Percentiles rank a stretch among this genome's conserved stretches.
phyloP scores from a whole-genome alignment of 2,888 invertebrate species.

The Strigamia maritima region DNA sequence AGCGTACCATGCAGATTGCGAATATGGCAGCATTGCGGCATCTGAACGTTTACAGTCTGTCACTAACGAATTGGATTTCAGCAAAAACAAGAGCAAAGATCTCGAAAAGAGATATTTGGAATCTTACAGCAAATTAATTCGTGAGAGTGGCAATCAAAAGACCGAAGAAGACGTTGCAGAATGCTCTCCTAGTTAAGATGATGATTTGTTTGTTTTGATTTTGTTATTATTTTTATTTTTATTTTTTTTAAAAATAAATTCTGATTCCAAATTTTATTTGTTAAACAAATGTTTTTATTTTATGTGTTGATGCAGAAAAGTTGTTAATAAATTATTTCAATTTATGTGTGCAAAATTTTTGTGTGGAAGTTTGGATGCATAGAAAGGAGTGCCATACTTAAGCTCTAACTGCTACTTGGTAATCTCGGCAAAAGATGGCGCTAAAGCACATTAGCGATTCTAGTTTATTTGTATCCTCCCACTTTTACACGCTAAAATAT shows the following conservation, averaged over 20 bases:
- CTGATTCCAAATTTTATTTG: neutral
- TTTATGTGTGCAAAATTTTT: no score
- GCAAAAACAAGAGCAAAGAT: constrained; percentile 25
- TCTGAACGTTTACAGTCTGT: constrained; percentile 34
- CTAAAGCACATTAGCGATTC: constrained; percentile 9
- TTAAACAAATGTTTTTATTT: neutral
- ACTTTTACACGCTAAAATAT: neutral
- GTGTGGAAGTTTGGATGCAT: neutral
- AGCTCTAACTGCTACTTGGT: neutral
- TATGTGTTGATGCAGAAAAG: neutral
- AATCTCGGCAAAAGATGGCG: neutral
- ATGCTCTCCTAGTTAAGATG: neutral
- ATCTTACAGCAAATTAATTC: constrained; percentile 31
- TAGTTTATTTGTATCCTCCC: neutral
- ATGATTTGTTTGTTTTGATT: no score
- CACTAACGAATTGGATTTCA: neutral
- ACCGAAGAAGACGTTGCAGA: neutral
- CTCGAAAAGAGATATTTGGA: constrained; percentile 25
- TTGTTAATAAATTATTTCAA: neutral
- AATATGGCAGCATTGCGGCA: constrained; percentile 19
- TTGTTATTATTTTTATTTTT: no score
- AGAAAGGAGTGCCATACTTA: neutral
- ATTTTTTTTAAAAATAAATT: neutral
- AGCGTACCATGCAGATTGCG: constrained; percentile 20
- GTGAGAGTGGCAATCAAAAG: neutral